Conservation (phyloP, 2,888 invertebrate genomes). For the Dermolepida albohirtum region DNA sequence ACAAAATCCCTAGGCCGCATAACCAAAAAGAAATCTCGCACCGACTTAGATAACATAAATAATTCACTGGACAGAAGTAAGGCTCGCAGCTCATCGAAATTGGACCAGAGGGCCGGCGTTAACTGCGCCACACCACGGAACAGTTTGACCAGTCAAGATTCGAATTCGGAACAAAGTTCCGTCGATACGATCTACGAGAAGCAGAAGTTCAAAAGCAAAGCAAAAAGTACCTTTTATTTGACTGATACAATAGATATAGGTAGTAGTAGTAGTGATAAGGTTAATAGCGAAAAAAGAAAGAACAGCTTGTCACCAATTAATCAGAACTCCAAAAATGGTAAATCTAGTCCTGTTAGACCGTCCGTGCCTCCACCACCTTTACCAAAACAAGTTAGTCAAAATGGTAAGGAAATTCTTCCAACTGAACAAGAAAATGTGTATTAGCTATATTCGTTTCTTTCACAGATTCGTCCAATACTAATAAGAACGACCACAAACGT, state of each 20-base stretch:
- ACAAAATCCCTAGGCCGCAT: conserved; percentile 69
- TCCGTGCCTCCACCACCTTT: conserved; percentile 63
- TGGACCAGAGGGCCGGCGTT: conserved; percentile 15
- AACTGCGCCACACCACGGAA: conserved; percentile 13
- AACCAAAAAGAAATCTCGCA: conserved; percentile 62
- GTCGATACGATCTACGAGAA: conserved; percentile 44
- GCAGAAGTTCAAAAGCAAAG: conserved; percentile 56
- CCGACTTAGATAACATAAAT: conserved; percentile 52
- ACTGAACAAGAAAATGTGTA: background rate
- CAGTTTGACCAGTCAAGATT: conserved; percentile 35
- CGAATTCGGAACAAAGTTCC: conserved; percentile 26
- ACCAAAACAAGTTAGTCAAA: conserved; percentile 48
- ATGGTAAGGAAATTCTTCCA: conserved; percentile 38
- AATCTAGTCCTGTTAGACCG: conserved; percentile 55
- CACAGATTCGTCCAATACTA: background rate
- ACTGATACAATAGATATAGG: conserved; percentile 73
- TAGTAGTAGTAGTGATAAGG: conserved; percentile 62
- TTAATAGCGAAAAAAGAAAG: conserved; percentile 60
- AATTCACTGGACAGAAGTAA: conserved; percentile 31
- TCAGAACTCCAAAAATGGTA: conserved; percentile 48
- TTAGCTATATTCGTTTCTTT: background rate
- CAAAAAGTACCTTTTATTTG: conserved; percentile 79
- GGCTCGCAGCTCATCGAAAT: conserved; percentile 32
- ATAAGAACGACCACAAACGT: conserved; percentile 58
- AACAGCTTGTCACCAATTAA: conserved; percentile 54